A percentile compares a stretch with the other conserved stretches of the same genome.
Conservation (phyloP, 2,888 invertebrate genomes). For the Boloria selene region DNA sequence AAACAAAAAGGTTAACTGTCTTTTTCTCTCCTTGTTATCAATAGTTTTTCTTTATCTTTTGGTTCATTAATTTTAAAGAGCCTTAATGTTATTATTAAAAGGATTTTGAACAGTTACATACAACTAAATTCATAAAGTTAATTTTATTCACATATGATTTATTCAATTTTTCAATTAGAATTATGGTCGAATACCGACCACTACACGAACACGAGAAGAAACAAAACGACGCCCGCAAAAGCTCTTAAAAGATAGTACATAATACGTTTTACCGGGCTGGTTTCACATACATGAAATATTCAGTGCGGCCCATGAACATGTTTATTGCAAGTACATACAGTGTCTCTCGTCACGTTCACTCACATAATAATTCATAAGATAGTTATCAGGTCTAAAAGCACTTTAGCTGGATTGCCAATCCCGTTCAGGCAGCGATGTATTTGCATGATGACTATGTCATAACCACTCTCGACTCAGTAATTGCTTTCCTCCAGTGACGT, state of each 20-base stretch:
- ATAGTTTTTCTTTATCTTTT: too few relatives aligned
- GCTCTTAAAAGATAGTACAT: not conserved
- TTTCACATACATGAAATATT: constrained; percentile 19
- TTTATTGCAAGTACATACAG: constrained; percentile 18
- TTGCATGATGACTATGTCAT: constrained; percentile 64
- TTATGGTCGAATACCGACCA: too few relatives aligned
- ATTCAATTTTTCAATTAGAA: too few relatives aligned
- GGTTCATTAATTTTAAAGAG: too few relatives aligned
- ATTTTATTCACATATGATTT: too few relatives aligned
- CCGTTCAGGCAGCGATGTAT: constrained; percentile 53
- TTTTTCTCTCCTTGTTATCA: too few relatives aligned
- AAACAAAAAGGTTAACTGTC: too few relatives aligned
- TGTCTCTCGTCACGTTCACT: constrained; percentile 17
- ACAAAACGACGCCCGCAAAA: too few relatives aligned
- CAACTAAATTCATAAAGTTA: too few relatives aligned
- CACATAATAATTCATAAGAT: constrained; percentile 61
- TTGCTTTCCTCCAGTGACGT: constrained; percentile 53
- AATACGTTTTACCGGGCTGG: not conserved
- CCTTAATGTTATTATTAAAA: too few relatives aligned
- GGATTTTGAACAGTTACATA: too few relatives aligned
- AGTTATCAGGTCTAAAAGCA: constrained; percentile 66
- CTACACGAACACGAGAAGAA: too few relatives aligned
- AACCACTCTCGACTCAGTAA: constrained; percentile 57
- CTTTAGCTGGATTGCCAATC: constrained; percentile 67
- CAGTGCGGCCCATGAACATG: constrained; percentile 18